phyloP scores from a whole-genome alignment of 2,888 invertebrate species.

The Temnothorax rugatulus region DNA sequence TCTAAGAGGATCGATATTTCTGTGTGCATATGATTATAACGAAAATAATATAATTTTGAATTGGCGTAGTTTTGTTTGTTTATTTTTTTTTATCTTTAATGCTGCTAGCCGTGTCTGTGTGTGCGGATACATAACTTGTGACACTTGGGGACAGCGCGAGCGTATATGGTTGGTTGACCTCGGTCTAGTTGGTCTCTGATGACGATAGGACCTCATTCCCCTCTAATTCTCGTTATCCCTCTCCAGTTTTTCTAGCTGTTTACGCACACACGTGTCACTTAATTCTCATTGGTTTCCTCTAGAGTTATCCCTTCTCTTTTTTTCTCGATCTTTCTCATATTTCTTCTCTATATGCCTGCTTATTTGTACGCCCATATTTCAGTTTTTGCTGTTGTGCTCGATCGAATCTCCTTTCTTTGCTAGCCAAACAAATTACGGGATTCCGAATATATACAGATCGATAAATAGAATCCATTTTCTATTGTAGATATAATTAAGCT shows the following conservation, averaged over 20 bases:
- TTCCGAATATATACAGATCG: neutral
- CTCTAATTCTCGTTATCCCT: constrained; percentile 44
- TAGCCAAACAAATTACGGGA: neutral
- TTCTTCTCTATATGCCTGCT: neutral
- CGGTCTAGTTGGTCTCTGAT: constrained; percentile 77
- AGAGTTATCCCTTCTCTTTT: constrained; percentile 13
- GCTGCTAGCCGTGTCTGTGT: neutral
- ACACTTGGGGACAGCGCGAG: constrained; percentile 64
- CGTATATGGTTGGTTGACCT: constrained; percentile 76
- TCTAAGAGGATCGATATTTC: neutral
- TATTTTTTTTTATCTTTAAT: neutral
- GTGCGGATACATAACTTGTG: constrained; percentile 11
- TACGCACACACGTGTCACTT: constrained; percentile 4
- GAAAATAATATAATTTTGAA: neutral
- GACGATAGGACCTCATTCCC: constrained; percentile 78
- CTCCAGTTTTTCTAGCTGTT: neutral
- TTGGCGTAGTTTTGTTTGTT: constrained; percentile 44
- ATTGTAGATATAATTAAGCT: neutral
- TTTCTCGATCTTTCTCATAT: constrained; percentile 6
- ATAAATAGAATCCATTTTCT: constrained; percentile 5
- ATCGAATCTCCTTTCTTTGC: neutral
- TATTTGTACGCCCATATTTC: neutral
- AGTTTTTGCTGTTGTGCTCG: neutral
- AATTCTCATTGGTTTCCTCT: constrained; percentile 19
- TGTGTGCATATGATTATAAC: neutral